Base-by-base conservation (phyloP, 2,797 vertebrate species). In the Pygocentrus nattereri region DNA sequence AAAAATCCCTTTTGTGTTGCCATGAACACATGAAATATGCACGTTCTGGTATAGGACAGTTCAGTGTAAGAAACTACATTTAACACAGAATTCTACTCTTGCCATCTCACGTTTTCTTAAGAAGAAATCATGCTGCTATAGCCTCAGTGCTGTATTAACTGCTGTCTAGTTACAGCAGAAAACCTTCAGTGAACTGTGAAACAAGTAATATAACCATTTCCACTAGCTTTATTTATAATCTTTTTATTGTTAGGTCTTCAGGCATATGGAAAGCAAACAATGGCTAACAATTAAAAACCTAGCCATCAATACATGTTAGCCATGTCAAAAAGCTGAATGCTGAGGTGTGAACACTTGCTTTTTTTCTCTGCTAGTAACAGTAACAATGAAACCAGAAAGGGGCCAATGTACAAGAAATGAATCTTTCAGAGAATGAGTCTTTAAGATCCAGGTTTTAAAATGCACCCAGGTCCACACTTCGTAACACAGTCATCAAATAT, bases 31-130 rank as follows among this genome's bases (percentile, higher is more conserved):
- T 86, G 88, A 87, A 85, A 84, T 81, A 47, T 61, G 70, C 67
- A 68, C 41, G 34, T 93, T 92, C 89, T 91, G 91, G 90, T 88
- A 89, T 84, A 80, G 88, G 90, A 87, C 64, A 84, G 80, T 92
- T 95, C 93, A 95, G 94, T 95, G 94, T 95, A 94, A 92, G 93
- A 92, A 95, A 93, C 89, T 85, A 85, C 59, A 94, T 90, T 90
- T 92, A 93, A 89, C 87, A 87, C 84, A 84, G 41, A 87, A 86
- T 87, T 82, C 23, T 87, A 88, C 87, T 78, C 89, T 82, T 78
- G 79, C 88, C 87, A 85, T 92, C 52, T 83, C 38, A 72, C 58
- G 38, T 67, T 38, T 68, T 73, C 56, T 65, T 76, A 44, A 64
- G 59, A 19, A 30, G 49, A 78, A 69, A 70, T 54, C 67, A 70